Conservation (phyloP, 2,888 invertebrate genomes). For the Cerastis rubricosa region DNA sequence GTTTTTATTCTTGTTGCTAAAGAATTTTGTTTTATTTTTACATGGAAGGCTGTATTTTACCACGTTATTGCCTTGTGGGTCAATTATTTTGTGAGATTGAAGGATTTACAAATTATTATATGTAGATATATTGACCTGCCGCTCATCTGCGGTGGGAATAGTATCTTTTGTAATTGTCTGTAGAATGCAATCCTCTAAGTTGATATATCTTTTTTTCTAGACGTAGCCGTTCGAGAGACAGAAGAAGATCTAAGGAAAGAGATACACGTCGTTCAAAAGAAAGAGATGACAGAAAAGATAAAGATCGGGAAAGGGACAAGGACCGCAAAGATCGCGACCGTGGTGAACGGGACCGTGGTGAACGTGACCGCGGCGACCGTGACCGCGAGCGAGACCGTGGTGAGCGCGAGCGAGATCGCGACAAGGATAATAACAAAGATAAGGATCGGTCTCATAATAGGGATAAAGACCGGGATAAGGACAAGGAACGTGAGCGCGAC, state of each 20-base stretch:
- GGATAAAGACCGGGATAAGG: conserved; percentile 79
- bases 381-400: conserved; percentile 70
- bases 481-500: conserved; percentile 80
- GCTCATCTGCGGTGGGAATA: not conserved
- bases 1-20: not conserved
- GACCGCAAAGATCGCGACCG: conserved; percentile 77
- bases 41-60: not conserved
- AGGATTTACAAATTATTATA: not conserved
- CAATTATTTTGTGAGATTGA: not conserved
- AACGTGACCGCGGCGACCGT: conserved; percentile 80
- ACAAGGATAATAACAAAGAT: conserved; percentile 70
- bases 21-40: not conserved
- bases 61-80: not conserved
- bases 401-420: conserved; percentile 70
- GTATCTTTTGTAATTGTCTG: not conserved
- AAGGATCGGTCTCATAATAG: conserved; percentile 73
- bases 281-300: conserved; percentile 86
- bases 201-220: conserved; percentile 68
- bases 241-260: conserved; percentile 91
- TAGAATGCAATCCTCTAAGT: conserved; percentile 5
- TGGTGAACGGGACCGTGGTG: conserved; percentile 77
- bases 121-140: not conserved
- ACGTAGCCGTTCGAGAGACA: conserved; percentile 86
- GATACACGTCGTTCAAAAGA: conserved; percentile 91
- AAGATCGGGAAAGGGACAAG: conserved; percentile 84